A percentile compares a stretch with the other conserved stretches of the same genome.
These are phyloP conservation scores for Phallusia fumigata DNA, from an alignment of 23 tunicate genomes.

Conservation along the genomic window DNA sequence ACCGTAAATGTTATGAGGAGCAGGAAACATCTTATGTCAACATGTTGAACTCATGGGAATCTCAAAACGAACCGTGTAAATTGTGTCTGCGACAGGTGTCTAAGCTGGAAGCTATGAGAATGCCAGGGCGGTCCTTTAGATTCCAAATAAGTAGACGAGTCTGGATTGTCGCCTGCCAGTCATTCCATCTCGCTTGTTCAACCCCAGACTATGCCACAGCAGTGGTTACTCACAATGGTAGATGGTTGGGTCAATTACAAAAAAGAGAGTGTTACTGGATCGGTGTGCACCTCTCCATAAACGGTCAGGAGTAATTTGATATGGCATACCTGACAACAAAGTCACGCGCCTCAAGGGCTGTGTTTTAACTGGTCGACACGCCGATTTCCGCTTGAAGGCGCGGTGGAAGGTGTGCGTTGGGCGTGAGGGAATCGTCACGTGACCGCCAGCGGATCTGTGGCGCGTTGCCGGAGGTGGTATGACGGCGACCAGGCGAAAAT, in stretches of 20 bases:
- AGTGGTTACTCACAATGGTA: background rate
- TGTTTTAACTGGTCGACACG: background rate
- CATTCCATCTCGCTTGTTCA: background rate
- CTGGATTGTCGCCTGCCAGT: background rate
- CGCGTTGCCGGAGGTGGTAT: background rate
- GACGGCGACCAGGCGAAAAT: background rate
- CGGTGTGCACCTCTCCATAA: background rate
- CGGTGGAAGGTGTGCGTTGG: background rate
- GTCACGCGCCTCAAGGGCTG: constrained; percentile 5
- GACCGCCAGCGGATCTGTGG: background rate
- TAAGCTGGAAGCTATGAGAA: background rate
- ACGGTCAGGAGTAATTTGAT: background rate
- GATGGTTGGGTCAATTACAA: background rate
- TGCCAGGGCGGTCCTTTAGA: background rate
- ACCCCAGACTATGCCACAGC: background rate
- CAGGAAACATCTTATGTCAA: background rate
- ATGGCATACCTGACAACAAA: constrained; percentile 1
- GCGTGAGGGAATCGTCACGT: background rate
- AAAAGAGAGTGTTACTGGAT: background rate
- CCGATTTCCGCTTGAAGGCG: background rate
- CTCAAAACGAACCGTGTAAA: background rate
- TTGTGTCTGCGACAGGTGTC: constrained; percentile 2
- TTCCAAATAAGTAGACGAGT: background rate
- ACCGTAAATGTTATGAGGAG: background rate
- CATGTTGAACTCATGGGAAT: background rate